Evolutionary conservation across 1,140 invertebrate genomes (phyloP), one percentile per base, ranked within the genome.

Genomic region (Melanaphis sacchari): DNA sequence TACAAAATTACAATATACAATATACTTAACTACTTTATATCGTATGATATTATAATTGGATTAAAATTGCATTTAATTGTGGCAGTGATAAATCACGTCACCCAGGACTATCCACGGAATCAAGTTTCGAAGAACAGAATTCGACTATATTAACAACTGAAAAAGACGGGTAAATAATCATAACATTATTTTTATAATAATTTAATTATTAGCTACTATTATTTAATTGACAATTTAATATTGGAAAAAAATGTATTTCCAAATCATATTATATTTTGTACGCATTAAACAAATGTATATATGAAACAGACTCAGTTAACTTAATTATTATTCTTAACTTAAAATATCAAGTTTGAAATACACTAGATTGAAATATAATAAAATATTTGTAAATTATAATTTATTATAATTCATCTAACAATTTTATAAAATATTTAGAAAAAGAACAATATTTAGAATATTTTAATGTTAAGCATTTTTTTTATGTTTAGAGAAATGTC

Each of bases 81-180:
- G 31, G 54, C 38, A 92, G 93, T 87, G 36, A 38, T 66, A 93
- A 94, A 49, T 94, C 90, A 52, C 52, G 84, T 11, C 59, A 41
- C 26, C 90, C 92, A 82, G 92, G 82, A 88, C 90, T 90, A 38
- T 94, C 93, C 7, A 94, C n/a, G 31, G 66, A 84, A 59, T 87
- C 49, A 41, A 87, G 90, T 76, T 91, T 92, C 9, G 93, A 93
- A 92, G 49, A 92, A 52, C 36, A 85, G 46, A 84, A 40, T n/a
- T 46, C 49, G 40, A 89, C 93, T 84, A 92, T 52, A 92, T 49
- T 54, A 31, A 43, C 85, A 52, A n/a, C 82, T 85, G 26, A 52
- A 36, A 54, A 87, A 92, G 36, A 94, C 5, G 6, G 93, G 93
- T 88, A 94, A 88, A 38, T 85, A 15, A 46, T 6, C 31, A 49